These are phyloP conservation scores for Sebastiscus tertius DNA, from an alignment of 2,797 vertebrate species.

Conservation along the genomic window DNA sequence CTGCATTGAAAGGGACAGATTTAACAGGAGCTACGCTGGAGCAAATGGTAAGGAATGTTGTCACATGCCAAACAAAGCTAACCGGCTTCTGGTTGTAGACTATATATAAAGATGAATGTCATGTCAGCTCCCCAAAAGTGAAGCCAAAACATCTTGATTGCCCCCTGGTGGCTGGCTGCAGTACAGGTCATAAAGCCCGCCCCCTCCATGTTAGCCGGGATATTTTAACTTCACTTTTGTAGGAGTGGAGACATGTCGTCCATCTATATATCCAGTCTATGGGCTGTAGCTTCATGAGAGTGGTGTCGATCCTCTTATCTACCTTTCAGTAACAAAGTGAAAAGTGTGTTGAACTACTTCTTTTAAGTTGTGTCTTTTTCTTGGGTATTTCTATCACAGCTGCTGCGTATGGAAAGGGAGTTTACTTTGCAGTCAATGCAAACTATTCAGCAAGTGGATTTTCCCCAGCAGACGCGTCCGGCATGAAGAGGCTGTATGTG, in stretches of 20 bases:
- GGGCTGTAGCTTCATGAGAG: background rate
- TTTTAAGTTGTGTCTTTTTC: background rate
- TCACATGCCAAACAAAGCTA: background rate
- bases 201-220: too few relatives aligned
- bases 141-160: too few relatives aligned
- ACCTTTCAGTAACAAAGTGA: background rate
- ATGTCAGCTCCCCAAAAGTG: too few relatives aligned
- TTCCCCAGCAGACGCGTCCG: slow-evolving; percentile 28
- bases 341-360: background rate
- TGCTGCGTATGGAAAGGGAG: slow-evolving; percentile 47
- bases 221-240: too few relatives aligned
- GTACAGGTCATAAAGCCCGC: too few relatives aligned
- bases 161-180: too few relatives aligned
- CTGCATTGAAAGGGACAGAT: slow-evolving; percentile 66
- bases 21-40: slow-evolving; percentile 66
- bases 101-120: too few relatives aligned
- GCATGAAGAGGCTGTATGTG: slow-evolving; percentile 63
- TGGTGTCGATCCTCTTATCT: background rate
- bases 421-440: slow-evolving; percentile 76
- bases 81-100: background rate
- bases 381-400: slow-evolving; percentile 41
- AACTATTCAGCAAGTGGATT: slow-evolving; percentile 30
- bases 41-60: slow-evolving; percentile 28
- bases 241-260: too few relatives aligned
- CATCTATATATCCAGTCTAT: too few relatives aligned